A percentile compares a stretch with the other conserved stretches of the same genome.
Conservation (phyloP, 2,888 invertebrate species). For the Eilema depressum region DNA sequence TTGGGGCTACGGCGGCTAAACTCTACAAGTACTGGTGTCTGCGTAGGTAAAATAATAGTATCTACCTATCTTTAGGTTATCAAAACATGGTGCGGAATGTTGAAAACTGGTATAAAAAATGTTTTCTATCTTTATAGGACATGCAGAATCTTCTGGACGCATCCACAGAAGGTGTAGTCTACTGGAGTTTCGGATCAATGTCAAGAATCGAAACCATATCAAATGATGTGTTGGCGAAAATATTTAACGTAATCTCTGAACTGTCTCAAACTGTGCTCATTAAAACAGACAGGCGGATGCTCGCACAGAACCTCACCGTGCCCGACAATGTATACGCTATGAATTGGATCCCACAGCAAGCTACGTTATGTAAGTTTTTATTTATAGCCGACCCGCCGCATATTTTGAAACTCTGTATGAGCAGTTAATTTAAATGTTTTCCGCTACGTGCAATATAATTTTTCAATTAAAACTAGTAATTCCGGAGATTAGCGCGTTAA, state of each 20-base stretch:
- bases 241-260: constrained; percentile 82
- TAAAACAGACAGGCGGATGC: constrained; percentile 81
- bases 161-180: constrained; percentile 83
- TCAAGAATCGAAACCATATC: constrained; percentile 86
- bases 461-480: too few species aligned
- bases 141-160: constrained; percentile 77
- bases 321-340: constrained; percentile 82
- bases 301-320: constrained; percentile 79
- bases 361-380: constrained; percentile 80
- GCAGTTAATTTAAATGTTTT: too few species aligned
- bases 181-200: constrained; percentile 88
- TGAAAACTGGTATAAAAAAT: background rate
- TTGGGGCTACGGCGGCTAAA: too few species aligned
- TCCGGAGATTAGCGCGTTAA: too few species aligned
- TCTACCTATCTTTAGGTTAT: too few species aligned
- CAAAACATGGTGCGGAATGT: background rate
- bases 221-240: constrained; percentile 72
- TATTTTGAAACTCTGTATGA: too few species aligned
- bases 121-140: constrained; percentile 61
- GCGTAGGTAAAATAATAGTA: too few species aligned
- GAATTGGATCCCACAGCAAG: constrained; percentile 86
- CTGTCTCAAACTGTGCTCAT: constrained; percentile 85
- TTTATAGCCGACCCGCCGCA: background rate
- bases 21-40: too few species aligned
- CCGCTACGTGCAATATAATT: too few species aligned